phyloP scores from a whole-genome alignment of 2,888 invertebrate genomes.

The Torymus texanus region DNA sequence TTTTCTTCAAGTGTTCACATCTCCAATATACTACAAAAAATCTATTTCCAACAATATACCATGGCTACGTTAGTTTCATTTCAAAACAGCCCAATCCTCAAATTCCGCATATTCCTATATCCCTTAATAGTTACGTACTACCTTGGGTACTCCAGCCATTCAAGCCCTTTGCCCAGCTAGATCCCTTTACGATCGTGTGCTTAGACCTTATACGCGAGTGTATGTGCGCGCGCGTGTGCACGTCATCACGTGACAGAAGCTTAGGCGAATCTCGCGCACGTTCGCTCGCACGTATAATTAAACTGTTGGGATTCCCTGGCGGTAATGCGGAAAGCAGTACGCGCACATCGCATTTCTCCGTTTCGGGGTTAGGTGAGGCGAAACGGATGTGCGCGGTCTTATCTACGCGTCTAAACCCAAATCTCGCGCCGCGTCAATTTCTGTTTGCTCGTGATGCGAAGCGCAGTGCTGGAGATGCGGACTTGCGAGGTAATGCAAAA shows the following conservation, averaged over 20 bases:
- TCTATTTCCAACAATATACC: too few species aligned
- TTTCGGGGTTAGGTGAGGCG: too few species aligned
- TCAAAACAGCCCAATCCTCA: too few species aligned
- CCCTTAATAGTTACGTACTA: too few species aligned
- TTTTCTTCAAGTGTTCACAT: too few species aligned
- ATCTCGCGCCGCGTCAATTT: conserved; percentile 9
- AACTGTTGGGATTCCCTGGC: conserved; percentile 39
- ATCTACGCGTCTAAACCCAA: conserved; percentile 38
- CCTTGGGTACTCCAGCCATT: too few species aligned
- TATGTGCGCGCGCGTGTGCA: neutral
- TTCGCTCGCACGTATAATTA: conserved; percentile 40
- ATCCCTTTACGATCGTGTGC: conserved; percentile 46
- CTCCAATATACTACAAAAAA: too few species aligned
- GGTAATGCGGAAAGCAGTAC: conserved; percentile 38
- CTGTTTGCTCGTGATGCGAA: too few species aligned
- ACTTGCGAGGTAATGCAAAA: too few species aligned
- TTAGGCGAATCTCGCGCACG: conserved; percentile 13
- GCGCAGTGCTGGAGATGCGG: too few species aligned
- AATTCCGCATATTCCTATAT: too few species aligned
- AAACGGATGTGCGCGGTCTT: conserved; percentile 6
- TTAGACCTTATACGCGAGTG: neutral
- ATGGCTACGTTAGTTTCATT: too few species aligned
- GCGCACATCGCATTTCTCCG: neutral
- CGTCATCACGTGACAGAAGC: neutral
- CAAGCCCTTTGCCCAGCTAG: neutral